phyloP scores from a whole-genome alignment of 2,797 vertebrate genomes.

The Pagetopsis macropterus region DNA sequence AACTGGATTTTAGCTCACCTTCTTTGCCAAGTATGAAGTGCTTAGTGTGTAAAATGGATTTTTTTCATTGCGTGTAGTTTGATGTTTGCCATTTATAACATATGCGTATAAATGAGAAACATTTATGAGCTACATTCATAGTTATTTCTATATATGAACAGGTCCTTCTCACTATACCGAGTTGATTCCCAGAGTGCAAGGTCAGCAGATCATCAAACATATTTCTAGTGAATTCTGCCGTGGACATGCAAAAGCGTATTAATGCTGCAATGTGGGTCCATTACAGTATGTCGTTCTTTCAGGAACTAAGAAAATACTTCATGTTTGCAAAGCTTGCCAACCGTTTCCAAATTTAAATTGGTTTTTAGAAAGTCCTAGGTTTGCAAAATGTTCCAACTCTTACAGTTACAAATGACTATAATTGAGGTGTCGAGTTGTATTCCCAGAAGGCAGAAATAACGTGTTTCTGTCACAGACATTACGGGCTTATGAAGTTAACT shows the following conservation, averaged over 20 bases:
- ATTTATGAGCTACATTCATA: not conserved
- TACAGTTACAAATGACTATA: not conserved
- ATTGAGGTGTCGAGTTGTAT: not conserved
- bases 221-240: no score
- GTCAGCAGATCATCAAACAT: not conserved
- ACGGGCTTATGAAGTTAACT: not conserved
- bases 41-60: not conserved
- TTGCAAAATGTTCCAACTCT: not conserved
- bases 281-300: not conserved
- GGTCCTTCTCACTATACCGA: not conserved
- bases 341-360: not conserved
- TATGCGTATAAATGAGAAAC: not conserved
- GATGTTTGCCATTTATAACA: no score
- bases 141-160: not conserved
- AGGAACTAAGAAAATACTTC: not conserved
- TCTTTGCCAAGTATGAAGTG: not conserved
- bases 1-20: not conserved
- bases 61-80: no score
- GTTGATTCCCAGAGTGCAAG: not conserved
- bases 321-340: not conserved
- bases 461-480: not conserved
- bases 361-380: not conserved
- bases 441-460: not conserved
- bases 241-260: not conserved
- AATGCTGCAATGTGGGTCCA: not conserved